Percentiles rank a stretch among this genome's conserved stretches.
Conservation (phyloP, 2,888 invertebrate genomes). For the Acheta domesticus region DNA sequence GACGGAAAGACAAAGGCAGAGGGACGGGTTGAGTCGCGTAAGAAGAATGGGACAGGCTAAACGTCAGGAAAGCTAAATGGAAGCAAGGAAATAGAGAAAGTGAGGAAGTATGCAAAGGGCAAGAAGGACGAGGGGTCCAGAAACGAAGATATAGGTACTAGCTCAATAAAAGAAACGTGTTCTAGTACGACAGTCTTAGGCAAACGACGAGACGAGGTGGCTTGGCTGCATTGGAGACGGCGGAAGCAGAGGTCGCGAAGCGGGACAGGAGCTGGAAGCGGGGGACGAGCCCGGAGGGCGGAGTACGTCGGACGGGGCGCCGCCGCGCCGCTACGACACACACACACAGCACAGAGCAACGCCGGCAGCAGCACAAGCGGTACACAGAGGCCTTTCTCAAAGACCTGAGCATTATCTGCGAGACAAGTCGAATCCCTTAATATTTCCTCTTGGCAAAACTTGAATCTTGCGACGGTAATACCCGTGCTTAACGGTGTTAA, state of each 20-base stretch:
- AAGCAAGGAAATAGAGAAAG: too few species aligned
- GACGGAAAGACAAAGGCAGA: too few species aligned
- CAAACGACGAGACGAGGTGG: too few species aligned
- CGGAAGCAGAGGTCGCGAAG: background rate
- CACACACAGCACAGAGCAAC: background rate
- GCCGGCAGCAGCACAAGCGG: too few species aligned
- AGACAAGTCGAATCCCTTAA: constrained; percentile 37
- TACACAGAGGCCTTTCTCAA: background rate
- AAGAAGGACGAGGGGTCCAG: too few species aligned
- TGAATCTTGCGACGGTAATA: constrained; percentile 35
- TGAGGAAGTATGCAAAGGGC: too few species aligned
- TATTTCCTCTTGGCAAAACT: constrained; percentile 31
- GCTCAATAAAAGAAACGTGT: too few species aligned
- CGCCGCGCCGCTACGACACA: background rate
- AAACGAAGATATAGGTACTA: too few species aligned
- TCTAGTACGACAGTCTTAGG: too few species aligned
- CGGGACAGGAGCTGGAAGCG: background rate
- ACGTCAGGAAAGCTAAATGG: too few species aligned
- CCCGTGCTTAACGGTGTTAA: constrained; percentile 38
- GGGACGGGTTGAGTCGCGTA: too few species aligned
- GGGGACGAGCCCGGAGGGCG: background rate
- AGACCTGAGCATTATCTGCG: constrained; percentile 34
- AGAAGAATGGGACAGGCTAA: too few species aligned
- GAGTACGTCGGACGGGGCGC: background rate
- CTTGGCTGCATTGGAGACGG: background rate